Evolutionary conservation across 2,113 vertebrate genomes (phyloP).

Genomic region (Desmodus rotundus): DNA sequence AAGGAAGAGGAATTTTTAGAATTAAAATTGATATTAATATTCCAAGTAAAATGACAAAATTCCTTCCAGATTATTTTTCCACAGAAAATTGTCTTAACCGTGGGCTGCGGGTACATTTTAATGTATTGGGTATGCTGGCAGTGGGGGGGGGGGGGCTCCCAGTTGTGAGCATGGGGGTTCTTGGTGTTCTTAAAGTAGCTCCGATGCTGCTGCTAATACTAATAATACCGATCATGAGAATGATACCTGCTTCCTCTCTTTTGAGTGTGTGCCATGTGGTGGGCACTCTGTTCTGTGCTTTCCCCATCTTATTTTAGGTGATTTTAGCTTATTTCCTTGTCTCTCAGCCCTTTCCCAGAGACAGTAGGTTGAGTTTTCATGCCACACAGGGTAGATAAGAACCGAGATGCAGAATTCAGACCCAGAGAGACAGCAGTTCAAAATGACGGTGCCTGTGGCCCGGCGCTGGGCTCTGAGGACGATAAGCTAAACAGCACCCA

Average conservation of each 20-base stretch:
- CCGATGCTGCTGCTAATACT: neutral
- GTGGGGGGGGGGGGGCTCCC: neutral
- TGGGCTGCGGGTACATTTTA: neutral
- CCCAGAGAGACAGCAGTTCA: neutral
- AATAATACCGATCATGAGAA: too few species aligned
- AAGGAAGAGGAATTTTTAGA: neutral
- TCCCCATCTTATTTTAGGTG: neutral
- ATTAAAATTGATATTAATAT: neutral
- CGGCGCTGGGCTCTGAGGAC: neutral
- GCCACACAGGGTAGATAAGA: neutral
- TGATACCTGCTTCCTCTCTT: too few species aligned
- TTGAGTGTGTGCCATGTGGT: accelerated
- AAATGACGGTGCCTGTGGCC: accelerated
- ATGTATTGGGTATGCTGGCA: accelerated
- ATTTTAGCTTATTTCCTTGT: neutral
- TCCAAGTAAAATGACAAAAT: neutral
- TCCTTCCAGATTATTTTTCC: neutral
- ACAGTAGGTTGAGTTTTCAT: neutral
- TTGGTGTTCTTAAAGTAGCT: neutral
- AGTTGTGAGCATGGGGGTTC: neutral
- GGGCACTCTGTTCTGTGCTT: neutral
- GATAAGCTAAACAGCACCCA: neutral
- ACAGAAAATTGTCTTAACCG: neutral
- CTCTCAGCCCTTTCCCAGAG: neutral
- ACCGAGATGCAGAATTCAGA: neutral